These are phyloP conservation scores for Rousettus madagascariensis DNA, from an alignment of 2,797 vertebrate genomes.

Conservation along the genomic window DNA sequence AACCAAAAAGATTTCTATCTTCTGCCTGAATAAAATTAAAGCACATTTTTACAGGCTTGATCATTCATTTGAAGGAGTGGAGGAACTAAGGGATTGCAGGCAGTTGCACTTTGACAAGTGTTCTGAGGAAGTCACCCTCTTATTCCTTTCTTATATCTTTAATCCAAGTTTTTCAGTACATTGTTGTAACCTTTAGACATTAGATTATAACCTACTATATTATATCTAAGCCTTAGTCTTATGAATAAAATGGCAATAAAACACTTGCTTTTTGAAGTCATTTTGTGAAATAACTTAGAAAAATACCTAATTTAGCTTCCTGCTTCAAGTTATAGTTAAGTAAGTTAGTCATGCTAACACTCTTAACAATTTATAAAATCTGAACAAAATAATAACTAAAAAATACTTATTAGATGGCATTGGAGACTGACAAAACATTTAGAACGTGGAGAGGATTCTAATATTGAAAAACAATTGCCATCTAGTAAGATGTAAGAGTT, in stretches of 20 bases:
- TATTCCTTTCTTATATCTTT: neutral
- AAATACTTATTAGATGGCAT: neutral
- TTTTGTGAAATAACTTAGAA: constrained; percentile 6
- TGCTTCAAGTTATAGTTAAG: neutral
- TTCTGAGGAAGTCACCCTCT: neutral
- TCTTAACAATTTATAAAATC: neutral
- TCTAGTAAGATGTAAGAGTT: neutral
- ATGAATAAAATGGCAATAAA: neutral
- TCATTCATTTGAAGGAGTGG: neutral
- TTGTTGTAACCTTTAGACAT: neutral
- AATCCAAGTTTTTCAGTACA: neutral
- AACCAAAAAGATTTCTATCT: neutral
- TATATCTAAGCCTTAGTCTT: neutral
- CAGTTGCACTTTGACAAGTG: neutral
- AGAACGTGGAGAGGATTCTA: neutral
- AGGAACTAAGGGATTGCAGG: neutral
- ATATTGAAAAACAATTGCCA: neutral
- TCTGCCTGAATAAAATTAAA: neutral
- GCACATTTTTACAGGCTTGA: neutral
- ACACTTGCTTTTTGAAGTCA: neutral
- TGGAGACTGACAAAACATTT: neutral
- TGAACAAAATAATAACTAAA: neutral
- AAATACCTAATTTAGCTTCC: neutral
- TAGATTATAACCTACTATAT: neutral
- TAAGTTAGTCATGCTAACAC: neutral